Base-by-base conservation (phyloP, 2,888 invertebrate species). In the Ophraella communa region DNA sequence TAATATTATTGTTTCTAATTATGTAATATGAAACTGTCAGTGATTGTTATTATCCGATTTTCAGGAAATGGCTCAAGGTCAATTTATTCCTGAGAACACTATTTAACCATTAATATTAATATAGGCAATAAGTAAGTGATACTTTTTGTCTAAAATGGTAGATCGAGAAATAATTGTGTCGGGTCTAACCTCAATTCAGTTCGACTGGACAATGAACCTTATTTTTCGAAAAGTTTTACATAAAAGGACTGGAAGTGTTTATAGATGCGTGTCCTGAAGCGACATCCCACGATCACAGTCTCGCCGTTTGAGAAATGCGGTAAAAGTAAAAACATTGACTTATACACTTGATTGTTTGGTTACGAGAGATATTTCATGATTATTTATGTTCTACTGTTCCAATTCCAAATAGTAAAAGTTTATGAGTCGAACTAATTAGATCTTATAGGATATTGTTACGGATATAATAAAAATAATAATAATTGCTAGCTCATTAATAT, bases 291-390 rank as follows among this genome's bases (percentile, higher is more conserved):
- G 20, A 21, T 44, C 20, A 20, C 44, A 44, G 44, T 20, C 18
- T 44, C 44, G 10, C 45, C 62, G 63, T 61, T 55, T 52, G 54
- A 67, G 65, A 65, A 68, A 66, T 64, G 49, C 53, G 67, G 74
- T 75, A 74, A 75, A 75, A 75, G 73, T 74, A 68, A 67, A 60
- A 49, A 18, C 18, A 44, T 44, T 64, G 70, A 70, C 70, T 70
- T 66, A 56, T 45, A 62, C 53, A 67, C 51, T 59, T 65, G 65
- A 70, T 71, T 68, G 71, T 69, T 70, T n/a, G 67, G 72, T 73
- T 74, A 74, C 71, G 72, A 72, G 73, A 74, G 73, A 72, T 69
- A 70, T 71, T 74, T 67, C 69, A 42, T 17, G 42, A 17, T 17
- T 10, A 42, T 42, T 42, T 11, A 42, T 42, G n/a, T 17, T 14